Base-by-base conservation (phyloP, 1,140 invertebrate species). In the Maniola jurtina region DNA sequence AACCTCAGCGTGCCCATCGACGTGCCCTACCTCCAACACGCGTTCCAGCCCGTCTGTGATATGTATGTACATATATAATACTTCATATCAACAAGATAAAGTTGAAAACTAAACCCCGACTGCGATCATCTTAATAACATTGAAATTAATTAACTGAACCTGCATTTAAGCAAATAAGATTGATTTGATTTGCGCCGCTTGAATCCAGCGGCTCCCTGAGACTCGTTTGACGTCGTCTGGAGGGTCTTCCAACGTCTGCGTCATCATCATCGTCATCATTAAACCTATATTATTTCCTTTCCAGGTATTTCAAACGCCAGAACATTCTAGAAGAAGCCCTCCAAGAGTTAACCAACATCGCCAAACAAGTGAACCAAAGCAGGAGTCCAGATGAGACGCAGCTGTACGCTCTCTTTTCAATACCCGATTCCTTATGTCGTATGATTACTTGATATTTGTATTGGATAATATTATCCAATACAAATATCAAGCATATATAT, bases 311-410 rank as follows among this genome's bases (percentile, higher is more conserved):
- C 7, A 85, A 86, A 75, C 73, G 75, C 8, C 75, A 78, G 40
- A 78, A 83, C 34, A 74, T 87, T 15, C 63, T 89, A 33, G 83
- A 87, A n/a, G 84, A 87, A 15, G 79, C 81, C 0, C 60, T 74
- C 15, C 65, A 70, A 5, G 84, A 86, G 15, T 60, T 89, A 0
- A 71, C 66, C 0, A 78, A 72, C 13, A 66, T 86, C 2, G 68
- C 68, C 3, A 81, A 80, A 57, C 81, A 81, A 35, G 74, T 33
- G 34, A 81, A 70, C 50, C 76, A 80, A 47, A 79, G 61, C 33
- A 63, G 79, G 6, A 73, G 68, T 0, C 25, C 77, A 5, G 86
- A 86, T 0, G 86, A 89, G 56, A 76, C 70, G 1, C 76, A 79
- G 38, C 58, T 89, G 0, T 83, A 77, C 61, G 85, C 80, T 0